Evolutionary conservation across 2,797 vertebrate species (phyloP).

Genomic region (Acipenser oxyrinchus): DNA sequence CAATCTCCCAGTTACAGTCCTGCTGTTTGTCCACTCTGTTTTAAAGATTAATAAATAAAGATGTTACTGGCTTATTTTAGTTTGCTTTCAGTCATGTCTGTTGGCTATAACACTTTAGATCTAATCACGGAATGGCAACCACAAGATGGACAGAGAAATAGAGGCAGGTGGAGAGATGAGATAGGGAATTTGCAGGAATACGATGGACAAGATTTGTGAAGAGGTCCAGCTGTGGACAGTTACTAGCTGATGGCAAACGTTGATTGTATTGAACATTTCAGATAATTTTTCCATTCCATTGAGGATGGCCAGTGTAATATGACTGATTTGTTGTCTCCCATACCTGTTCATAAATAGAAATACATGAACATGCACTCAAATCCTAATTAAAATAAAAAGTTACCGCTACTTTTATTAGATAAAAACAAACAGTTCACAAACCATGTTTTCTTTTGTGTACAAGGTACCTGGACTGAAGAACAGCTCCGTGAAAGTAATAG

Average conservation of each 20-base stretch:
- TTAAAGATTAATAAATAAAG: conserved; percentile 59
- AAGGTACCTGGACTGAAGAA: too few species aligned
- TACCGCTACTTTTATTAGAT: too few species aligned
- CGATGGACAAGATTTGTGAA: conserved; percentile 55
- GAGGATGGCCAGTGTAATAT: too few species aligned
- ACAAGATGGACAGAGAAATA: conserved; percentile 56
- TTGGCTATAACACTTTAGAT: conserved; percentile 56
- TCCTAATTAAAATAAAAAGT: too few species aligned
- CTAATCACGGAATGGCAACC: conserved; percentile 46
- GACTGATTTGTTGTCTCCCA: too few species aligned
- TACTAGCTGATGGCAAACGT: conserved; percentile 62
- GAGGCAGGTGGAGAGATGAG: conserved; percentile 67
- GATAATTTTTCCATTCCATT: conserved; percentile 31
- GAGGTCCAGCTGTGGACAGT: conserved; percentile 51
- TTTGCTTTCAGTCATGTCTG: conserved; percentile 48
- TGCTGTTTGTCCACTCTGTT: conserved; percentile 36
- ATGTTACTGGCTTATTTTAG: conserved; percentile 60
- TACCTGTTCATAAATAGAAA: too few species aligned
- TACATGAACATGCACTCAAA: too few species aligned
- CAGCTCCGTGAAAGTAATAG: too few species aligned
- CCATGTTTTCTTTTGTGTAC: too few species aligned
- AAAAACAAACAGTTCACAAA: too few species aligned
- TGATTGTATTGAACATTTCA: conserved; percentile 63
- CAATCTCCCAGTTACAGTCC: conserved; percentile 3
- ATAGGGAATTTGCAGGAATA: conserved; percentile 60